Percentiles rank a stretch among this genome's conserved stretches.
Conservation (phyloP, 2,113 vertebrate species). For the Daboia siamensis region DNA sequence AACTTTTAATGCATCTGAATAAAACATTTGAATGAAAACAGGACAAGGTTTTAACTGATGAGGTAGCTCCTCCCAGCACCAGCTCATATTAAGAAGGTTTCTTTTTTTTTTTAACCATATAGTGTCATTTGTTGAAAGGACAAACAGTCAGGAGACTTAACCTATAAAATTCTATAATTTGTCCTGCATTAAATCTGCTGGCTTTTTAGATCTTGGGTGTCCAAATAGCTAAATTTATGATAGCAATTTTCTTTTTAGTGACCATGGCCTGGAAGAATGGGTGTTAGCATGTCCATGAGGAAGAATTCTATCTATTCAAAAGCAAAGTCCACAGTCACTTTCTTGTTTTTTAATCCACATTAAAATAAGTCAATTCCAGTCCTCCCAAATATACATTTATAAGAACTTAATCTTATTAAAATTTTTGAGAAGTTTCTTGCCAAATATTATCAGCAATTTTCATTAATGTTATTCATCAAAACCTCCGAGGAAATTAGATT, state of each 20-base stretch:
- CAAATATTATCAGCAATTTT: background rate
- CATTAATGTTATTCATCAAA: background rate
- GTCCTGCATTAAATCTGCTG: background rate
- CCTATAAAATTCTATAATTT: background rate
- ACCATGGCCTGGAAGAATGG: background rate
- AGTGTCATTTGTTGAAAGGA: background rate
- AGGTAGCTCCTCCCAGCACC: background rate
- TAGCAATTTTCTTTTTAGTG: background rate
- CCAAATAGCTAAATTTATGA: background rate
- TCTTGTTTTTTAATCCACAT: background rate
- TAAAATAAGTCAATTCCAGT: background rate
- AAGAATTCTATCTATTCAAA: background rate
- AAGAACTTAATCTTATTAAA: background rate
- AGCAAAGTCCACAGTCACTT: background rate
- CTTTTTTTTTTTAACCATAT: background rate
- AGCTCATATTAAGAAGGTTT: background rate
- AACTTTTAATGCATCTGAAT: background rate
- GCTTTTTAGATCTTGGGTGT: background rate
- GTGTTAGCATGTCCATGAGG: background rate
- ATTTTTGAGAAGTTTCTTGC: background rate
- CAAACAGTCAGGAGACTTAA: background rate
- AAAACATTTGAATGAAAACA: background rate
- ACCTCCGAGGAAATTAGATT: background rate
- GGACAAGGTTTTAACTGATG: background rate
- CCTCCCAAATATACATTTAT: background rate